phyloP scores from a whole-genome alignment of 2,113 vertebrate genomes.

The Peromyscus maniculatus region DNA sequence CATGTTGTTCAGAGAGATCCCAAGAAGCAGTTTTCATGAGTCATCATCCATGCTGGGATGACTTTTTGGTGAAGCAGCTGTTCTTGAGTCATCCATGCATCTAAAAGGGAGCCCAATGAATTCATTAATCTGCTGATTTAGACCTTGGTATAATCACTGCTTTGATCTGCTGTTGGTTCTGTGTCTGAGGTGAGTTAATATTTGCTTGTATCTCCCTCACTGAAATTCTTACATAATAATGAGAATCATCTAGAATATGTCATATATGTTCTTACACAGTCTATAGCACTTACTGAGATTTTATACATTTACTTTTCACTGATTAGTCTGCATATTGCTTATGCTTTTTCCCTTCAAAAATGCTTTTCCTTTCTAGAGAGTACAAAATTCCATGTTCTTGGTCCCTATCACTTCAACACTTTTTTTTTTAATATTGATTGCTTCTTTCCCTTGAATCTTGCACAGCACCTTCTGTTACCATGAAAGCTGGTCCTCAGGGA shows the following conservation, averaged over 20 bases:
- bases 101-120: neutral
- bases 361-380: neutral
- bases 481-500: neutral
- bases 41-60: neutral
- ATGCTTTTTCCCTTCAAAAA: neutral
- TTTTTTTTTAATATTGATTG: neutral
- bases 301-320: neutral
- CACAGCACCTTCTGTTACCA: neutral
- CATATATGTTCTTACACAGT: neutral
- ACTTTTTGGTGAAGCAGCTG: neutral
- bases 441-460: neutral
- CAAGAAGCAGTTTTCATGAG: neutral
- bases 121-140: neutral
- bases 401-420: neutral
- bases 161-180: neutral
- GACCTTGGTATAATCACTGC: neutral
- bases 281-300: neutral
- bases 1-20: neutral
- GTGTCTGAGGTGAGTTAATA: neutral
- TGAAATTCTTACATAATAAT: neutral
- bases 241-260: neutral
- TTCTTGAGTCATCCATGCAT: neutral
- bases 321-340: neutral
- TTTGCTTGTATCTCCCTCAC: neutral
- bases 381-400: neutral